Evolutionary conservation across 2,113 vertebrate species (phyloP), one percentile per base, ranked within the genome.

Genomic region (Syrmaticus mikado): DNA sequence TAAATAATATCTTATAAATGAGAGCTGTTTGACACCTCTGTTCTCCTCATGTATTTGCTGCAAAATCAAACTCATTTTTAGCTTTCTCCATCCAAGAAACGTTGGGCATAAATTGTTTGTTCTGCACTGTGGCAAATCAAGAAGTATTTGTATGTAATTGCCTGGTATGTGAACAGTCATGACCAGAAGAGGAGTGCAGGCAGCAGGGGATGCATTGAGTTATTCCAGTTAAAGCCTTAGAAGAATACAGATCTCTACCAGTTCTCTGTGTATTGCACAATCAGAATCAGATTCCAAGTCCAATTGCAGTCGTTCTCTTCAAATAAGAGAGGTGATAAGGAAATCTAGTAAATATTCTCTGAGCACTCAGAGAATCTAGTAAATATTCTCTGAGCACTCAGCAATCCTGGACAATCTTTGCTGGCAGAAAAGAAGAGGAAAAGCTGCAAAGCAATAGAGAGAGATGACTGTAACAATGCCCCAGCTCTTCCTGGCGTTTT

Each of bases 361-460:
- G 45, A 83, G 32, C 43, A 57, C 36, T 87, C 38, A 38, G 38
- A 38, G 10, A 4, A 38, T 67, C 28, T 38, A 38, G 57, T 80
- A 64, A 89, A 80, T 82, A 16, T 28, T 19, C 34, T 86, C 38
- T 41, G 45, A 83, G 32, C 43, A 70, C 74, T 92, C 0, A 0
- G 34, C 85, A 92, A 82, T 77, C 38, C 46, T 45, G 53, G 62
- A 48, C 20, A 24, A n/a, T 77, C 65, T 93, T 87, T 83, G 13
- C 53, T 92, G 79, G 85, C 68, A 89, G 61, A 77, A 90, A 87
- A 78, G 34, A 89, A 50, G 81, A 34, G 43, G 38, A 74, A 92
- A 93, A 93, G 50, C 93, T 93, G 67, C 79, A 93, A 87, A 94
- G 72, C 94, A 60, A 34, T 74, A 87, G 52, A 85, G 52, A 65